These are phyloP conservation scores for Porites lobata DNA, from an alignment of 92 coral and sea anemone species.

Conservation along the genomic window DNA sequence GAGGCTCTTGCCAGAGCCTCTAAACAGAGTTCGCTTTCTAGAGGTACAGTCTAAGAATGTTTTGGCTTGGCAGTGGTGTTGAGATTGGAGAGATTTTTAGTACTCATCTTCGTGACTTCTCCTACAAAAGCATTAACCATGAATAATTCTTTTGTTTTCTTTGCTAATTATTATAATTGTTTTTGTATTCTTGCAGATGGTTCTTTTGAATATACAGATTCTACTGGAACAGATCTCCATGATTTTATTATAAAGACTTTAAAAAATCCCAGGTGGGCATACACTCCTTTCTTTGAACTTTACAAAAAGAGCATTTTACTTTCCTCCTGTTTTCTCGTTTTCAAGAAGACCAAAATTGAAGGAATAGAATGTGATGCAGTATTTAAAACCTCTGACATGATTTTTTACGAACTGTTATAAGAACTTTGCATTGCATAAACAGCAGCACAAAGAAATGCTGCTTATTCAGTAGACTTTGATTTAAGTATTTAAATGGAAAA, in stretches of 20 bases:
- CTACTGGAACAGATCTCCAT: slow-evolving; percentile 98
- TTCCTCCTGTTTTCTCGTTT: no score
- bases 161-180: neutral
- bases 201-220: slow-evolving; percentile 99
- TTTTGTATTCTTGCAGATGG: slow-evolving; percentile 73
- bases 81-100: no score
- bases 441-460: no score
- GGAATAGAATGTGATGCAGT: no score
- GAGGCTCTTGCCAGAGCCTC: slow-evolving; percentile 69
- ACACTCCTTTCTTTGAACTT: neutral
- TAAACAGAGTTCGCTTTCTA: slow-evolving; percentile 81
- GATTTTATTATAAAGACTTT: slow-evolving; percentile 97
- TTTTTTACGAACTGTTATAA: no score
- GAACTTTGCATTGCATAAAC: no score
- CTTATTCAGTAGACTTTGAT: no score
- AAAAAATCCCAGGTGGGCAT: slow-evolving; percentile 86
- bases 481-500: no score
- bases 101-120: no score
- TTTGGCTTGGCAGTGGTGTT: no score
- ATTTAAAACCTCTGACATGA: no score
- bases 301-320: neutral
- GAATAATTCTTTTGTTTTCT: neutral
- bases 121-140: neutral
- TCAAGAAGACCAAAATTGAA: no score
- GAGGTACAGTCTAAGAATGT: slow-evolving; percentile 56